Percentiles rank a stretch among this genome's conserved stretches.
These are phyloP conservation scores for Halictus quadricinctus DNA, from an alignment of 2,888 invertebrate genomes.

Conservation along the genomic window DNA sequence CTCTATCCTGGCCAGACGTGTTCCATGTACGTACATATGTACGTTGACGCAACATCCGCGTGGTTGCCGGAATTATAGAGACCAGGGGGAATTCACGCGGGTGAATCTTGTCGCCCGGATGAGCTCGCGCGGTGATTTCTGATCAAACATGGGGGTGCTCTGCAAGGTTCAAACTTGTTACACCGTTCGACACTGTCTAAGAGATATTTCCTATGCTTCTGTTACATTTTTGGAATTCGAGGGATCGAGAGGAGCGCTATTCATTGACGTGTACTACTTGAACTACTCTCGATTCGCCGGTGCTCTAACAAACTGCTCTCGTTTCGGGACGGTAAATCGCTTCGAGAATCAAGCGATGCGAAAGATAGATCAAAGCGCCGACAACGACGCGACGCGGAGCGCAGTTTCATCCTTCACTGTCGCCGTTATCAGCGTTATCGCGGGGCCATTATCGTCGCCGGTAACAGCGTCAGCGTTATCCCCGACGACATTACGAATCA, in stretches of 20 bases:
- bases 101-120: constrained; percentile 65
- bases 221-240: neutral
- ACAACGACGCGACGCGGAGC: neutral
- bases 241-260: neutral
- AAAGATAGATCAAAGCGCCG: neutral
- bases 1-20: constrained; percentile 8
- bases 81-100: constrained; percentile 52
- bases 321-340: neutral
- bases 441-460: constrained; percentile 15
- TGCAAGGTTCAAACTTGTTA: constrained; percentile 17
- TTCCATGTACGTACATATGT: constrained; percentile 2
- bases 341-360: neutral
- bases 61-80: constrained; percentile 63
- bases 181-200: neutral
- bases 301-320: neutral
- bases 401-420: constrained; percentile 34
- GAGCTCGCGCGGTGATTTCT: constrained; percentile 67
- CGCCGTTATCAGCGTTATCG: constrained; percentile 39
- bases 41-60: constrained; percentile 50
- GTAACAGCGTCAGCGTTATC: constrained; percentile 29
- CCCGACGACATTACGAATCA: constrained; percentile 23
- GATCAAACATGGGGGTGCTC: constrained; percentile 64
- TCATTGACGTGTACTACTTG: neutral
- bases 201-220: neutral
- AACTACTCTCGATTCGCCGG: neutral